These are phyloP conservation scores for Nemotelus nigrinus DNA, from an alignment of 2,888 invertebrate genomes.

Conservation along the genomic window DNA sequence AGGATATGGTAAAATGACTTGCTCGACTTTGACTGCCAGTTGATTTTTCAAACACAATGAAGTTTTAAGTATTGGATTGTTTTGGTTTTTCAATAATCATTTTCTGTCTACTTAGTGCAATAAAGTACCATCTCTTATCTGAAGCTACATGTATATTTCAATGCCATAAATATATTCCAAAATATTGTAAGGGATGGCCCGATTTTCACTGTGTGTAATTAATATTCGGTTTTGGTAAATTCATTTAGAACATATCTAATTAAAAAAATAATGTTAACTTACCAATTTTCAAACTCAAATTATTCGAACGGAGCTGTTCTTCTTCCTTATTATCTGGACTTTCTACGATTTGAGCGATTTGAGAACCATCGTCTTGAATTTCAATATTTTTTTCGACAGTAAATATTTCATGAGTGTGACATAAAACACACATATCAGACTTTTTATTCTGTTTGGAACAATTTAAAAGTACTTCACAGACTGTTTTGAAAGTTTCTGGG, in stretches of 20 bases:
- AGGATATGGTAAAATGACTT: no score
- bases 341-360: slow-evolving; percentile 55
- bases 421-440: slow-evolving; percentile 63
- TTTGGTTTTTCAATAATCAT: no score
- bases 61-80: no score
- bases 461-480: slow-evolving; percentile 67
- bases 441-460: slow-evolving; percentile 66
- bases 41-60: no score
- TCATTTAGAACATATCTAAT: neutral
- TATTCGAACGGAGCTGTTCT: slow-evolving; percentile 70
- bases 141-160: no score
- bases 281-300: slow-evolving; percentile 65
- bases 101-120: no score
- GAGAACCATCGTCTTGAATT: slow-evolving; percentile 53
- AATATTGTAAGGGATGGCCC: no score
- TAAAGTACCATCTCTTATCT: no score
- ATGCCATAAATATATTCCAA: no score
- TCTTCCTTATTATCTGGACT: slow-evolving; percentile 68
- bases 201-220: no score
- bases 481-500: slow-evolving; percentile 65
- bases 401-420: slow-evolving; percentile 64
- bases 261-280: neutral
- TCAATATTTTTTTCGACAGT: slow-evolving; percentile 65
- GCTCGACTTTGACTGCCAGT: no score
- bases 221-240: neutral